phyloP scores from a whole-genome alignment of 2,113 vertebrate genomes.

The Dermatemys mawii region DNA sequence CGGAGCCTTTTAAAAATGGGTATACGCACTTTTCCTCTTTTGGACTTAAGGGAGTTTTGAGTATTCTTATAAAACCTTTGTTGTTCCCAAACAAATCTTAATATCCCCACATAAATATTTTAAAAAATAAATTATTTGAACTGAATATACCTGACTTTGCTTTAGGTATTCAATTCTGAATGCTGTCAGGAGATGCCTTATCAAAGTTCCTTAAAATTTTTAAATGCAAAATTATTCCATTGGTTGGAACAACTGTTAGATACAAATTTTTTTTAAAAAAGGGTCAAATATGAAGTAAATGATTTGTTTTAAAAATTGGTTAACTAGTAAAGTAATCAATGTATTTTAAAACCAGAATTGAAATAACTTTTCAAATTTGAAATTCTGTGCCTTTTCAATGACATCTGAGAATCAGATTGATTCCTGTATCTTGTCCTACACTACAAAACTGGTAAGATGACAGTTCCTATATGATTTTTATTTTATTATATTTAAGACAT shows the following conservation, averaged over 20 bases:
- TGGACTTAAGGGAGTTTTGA: neutral
- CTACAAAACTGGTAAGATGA: neutral
- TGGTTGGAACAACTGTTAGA: fast-evolving
- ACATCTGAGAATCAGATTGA: neutral
- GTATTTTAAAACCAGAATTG: neutral
- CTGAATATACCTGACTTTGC: neutral
- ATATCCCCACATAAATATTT: fast-evolving
- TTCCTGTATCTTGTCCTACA: neutral
- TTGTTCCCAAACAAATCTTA: fast-evolving
- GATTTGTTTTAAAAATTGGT: neutral
- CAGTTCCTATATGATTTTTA: neutral
- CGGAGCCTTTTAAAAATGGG: fast-evolving
- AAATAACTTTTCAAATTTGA: neutral
- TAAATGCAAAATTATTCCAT: neutral
- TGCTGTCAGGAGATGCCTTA: neutral
- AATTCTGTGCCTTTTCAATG: neutral
- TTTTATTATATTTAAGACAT: neutral
- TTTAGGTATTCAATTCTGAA: neutral
- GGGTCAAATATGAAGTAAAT: neutral
- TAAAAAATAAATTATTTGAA: fast-evolving
- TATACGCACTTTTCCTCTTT: too few relatives aligned
- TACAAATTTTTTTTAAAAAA: neutral
- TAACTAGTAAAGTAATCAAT: neutral
- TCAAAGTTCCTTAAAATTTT: neutral
- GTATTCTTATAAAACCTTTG: fast-evolving